A percentile compares a stretch with the other conserved stretches of the same genome.
phyloP scores from a whole-genome alignment of 1,140 invertebrate genomes.

The Brachionus asplanchnoidis region DNA sequence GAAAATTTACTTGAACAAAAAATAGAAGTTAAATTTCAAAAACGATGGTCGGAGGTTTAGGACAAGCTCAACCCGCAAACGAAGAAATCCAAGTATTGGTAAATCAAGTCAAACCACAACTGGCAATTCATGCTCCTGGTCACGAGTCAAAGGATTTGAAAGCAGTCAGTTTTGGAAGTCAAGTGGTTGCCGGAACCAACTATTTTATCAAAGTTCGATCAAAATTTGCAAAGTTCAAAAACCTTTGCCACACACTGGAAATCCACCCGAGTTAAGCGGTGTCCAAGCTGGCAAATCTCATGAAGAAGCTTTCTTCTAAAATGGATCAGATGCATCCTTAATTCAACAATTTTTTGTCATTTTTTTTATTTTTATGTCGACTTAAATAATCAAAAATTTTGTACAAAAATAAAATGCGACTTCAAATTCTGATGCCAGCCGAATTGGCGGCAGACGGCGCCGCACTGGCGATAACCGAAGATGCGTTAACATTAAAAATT shows the following conservation, averaged over 20 bases:
- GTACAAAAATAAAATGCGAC: no score
- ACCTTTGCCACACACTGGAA: background rate
- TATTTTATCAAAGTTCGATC: constrained; percentile 37
- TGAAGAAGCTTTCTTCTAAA: constrained; percentile 26
- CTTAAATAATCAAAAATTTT: no score
- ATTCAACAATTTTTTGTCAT: background rate
- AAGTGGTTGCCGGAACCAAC: constrained; percentile 24
- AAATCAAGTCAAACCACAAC: background rate
- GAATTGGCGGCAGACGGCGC: no score
- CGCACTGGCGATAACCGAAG: no score
- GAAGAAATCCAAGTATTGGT: constrained; percentile 18
- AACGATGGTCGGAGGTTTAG: constrained; percentile 37
- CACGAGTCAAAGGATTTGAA: background rate
- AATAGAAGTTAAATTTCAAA: background rate
- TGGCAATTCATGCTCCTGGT: background rate
- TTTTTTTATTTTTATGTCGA: background rate
- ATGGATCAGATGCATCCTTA: background rate
- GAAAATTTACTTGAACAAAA: background rate
- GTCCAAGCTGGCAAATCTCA: constrained; percentile 26
- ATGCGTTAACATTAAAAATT: no score
- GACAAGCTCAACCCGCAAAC: constrained; percentile 31
- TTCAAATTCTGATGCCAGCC: no score
- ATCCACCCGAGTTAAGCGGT: background rate
- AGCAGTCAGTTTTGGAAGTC: constrained; percentile 27
- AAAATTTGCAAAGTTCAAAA: constrained; percentile 34